Evolutionary conservation across 2,888 invertebrate genomes (phyloP).

Genomic region (Drosophila diplacantha): DNA sequence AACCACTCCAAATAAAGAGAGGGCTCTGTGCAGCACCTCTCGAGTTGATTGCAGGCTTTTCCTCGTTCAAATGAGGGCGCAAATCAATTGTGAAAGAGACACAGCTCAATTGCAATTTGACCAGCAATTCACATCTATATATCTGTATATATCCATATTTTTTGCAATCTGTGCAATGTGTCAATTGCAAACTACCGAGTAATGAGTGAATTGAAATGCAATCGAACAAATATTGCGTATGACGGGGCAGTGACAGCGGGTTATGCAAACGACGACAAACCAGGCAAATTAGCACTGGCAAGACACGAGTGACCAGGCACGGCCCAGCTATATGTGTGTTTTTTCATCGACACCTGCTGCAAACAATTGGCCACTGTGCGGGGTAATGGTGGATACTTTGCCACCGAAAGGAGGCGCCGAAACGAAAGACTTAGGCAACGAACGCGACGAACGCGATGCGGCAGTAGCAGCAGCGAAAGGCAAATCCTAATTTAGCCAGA

Average conservation of each 20-base stretch:
- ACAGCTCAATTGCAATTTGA: constrained; percentile 33
- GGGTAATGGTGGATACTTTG: constrained; percentile 20
- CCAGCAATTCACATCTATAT: constrained; percentile 23
- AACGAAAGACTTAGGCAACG: constrained; percentile 69
- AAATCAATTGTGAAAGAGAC: constrained; percentile 24
- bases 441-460: constrained; percentile 58
- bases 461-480: constrained; percentile 22
- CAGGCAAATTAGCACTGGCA: constrained; percentile 31
- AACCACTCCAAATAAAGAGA: constrained; percentile 44
- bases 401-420: constrained; percentile 35
- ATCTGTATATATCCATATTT: background rate
- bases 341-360: constrained; percentile 11
- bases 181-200: constrained; percentile 52
- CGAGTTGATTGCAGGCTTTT: constrained; percentile 32
- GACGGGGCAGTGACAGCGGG: constrained; percentile 30
- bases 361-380: constrained; percentile 30
- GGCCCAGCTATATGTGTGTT: constrained; percentile 6
- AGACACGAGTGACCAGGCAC: constrained; percentile 33
- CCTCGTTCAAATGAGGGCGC: constrained; percentile 16
- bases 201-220: constrained; percentile 62
- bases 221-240: constrained; percentile 63
- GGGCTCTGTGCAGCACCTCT: constrained; percentile 52
- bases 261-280: constrained; percentile 59
- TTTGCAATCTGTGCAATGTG: constrained; percentile 49
- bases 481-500: constrained; percentile 27